phyloP scores from a whole-genome alignment of 2,113 vertebrate genomes.

The Nettapus auritus region DNA sequence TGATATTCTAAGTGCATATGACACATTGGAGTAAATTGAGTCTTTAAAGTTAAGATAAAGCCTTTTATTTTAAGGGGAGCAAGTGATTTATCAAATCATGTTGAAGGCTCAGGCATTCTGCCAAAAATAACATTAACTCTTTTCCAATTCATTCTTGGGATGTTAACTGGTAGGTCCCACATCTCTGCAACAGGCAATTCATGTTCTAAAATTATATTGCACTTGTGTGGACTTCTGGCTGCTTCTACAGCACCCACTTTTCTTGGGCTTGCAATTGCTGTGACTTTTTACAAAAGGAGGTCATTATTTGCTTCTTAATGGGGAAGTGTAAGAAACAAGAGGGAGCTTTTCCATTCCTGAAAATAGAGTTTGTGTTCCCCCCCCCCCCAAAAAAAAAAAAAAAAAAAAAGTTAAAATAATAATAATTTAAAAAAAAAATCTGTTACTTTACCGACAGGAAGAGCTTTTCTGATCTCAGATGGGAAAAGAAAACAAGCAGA shows the following conservation, averaged over 20 bases:
- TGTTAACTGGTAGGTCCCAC: background rate
- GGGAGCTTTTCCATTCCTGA: background rate
- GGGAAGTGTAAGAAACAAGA: background rate
- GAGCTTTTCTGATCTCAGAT: accelerated
- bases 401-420: too few relatives aligned
- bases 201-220: background rate
- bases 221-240: background rate
- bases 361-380: background rate
- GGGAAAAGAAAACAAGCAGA: background rate
- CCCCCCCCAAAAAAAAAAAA: background rate
- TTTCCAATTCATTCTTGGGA: background rate
- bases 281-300: background rate
- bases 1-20: background rate
- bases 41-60: background rate
- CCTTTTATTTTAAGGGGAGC: slow-evolving; percentile 3
- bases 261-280: background rate
- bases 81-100: background rate
- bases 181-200: background rate
- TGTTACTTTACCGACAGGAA: background rate
- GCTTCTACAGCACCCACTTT: accelerated
- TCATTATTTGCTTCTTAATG: background rate
- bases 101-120: background rate
- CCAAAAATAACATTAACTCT: background rate
- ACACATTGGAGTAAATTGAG: background rate
- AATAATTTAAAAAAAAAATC: background rate